Evolutionary conservation across 92 coral and sea anemone species (phyloP), one percentile per base, ranked within the genome.

Genomic region (Siderastrea siderea): DNA sequence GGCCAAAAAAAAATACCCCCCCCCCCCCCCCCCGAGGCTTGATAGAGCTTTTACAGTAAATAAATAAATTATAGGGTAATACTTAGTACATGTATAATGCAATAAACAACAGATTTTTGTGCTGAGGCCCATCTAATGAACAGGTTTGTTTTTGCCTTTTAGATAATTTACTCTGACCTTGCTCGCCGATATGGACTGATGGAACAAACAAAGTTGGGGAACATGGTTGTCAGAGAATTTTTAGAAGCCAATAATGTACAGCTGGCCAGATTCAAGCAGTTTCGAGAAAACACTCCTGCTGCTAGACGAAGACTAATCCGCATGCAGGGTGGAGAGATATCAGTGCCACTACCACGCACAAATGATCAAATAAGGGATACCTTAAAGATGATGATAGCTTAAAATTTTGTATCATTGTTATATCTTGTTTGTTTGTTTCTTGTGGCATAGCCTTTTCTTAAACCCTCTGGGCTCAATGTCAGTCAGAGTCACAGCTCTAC

Each of bases 131-230:
- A 65, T 65, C 69, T 65, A 65, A 65, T 12, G 43, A 3, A 19
- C 16, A 47, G 9, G 19, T 65, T 19, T 65, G 3, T 69, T 13
- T 69, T 45, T 10, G 5, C 50, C 5, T 9, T 43, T 44, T 38
- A 78, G 90, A 78, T 86, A 45, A 86, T 78, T 70, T 86, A 78
- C 85, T 89, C 85, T 84, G n/a, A n/a, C n/a, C n/a, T n/a, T n/a
- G n/a, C n/a, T n/a, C n/a, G n/a, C n/a, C n/a, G n/a, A n/a, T n/a
- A n/a, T n/a, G n/a, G n/a, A n/a, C n/a, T n/a, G 73, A 83, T 62
- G 81, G 89, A 89, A 17, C 57, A 65, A 11, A 82, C 87, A 13
- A 53, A 63, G 6, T 14, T 80, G 63, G 92, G 85, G 58, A 89
- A 79, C 82, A 90, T 85, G 86, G 81, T 70, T 10, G 77, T 84